Evolutionary conservation across 2,113 vertebrate genomes (phyloP).

Genomic region (Hippolais icterina): DNA sequence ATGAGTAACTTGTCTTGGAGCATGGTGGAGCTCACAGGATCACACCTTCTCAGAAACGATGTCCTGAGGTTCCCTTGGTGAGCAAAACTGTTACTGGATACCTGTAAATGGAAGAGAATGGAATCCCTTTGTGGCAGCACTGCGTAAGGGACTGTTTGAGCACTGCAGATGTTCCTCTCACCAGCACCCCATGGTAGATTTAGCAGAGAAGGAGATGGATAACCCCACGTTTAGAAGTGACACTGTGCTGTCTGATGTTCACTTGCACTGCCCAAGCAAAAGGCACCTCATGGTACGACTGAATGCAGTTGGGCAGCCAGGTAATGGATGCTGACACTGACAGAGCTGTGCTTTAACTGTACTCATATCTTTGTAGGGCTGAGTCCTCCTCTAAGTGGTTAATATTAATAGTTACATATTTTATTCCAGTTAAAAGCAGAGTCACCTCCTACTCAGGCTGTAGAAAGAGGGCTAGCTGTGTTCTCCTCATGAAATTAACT

Average conservation of each 20-base stretch:
- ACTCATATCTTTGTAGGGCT: not conserved
- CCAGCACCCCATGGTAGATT: not conserved
- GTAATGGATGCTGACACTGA: conserved; percentile 56
- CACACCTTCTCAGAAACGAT: not conserved
- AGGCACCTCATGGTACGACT: conserved; percentile 84
- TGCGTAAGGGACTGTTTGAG: not conserved
- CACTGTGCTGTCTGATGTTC: conserved; percentile 86
- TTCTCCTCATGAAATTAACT: not conserved
- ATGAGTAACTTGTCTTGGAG: not conserved
- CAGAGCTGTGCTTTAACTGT: not conserved
- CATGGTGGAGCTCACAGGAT: fast-evolving
- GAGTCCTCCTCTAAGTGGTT: not conserved
- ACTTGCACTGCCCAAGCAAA: conserved; percentile 77
- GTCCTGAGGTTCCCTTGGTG: not conserved
- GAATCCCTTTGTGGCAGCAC: not conserved
- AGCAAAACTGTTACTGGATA: not conserved
- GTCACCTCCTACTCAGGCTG: not conserved
- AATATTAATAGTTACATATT: not conserved
- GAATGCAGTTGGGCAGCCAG: conserved; percentile 82
- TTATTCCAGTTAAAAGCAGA: not conserved
- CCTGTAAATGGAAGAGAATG: not conserved
- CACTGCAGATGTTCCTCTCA: not conserved
- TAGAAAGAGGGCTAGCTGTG: not conserved
- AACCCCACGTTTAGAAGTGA: conserved; percentile 78
- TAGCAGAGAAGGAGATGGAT: conserved; percentile 68